Conservation (phyloP, 2,888 invertebrate genomes). For the Hesperia comma region DNA sequence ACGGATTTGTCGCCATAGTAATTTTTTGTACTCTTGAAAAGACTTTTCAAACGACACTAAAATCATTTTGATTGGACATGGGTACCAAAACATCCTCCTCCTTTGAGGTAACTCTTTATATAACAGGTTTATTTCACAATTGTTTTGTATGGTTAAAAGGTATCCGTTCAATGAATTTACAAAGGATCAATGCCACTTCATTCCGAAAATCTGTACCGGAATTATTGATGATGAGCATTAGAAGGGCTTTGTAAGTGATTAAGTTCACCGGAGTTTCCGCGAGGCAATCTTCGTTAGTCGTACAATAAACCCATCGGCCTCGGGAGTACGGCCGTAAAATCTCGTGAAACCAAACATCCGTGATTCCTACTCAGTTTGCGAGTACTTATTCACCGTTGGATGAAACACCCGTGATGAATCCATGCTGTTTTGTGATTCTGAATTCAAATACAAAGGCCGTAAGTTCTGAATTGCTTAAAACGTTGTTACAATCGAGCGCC, state of each 20-base stretch:
- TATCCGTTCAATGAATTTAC: background rate
- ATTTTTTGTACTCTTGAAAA: too few species aligned
- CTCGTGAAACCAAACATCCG: background rate
- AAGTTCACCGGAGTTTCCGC: background rate
- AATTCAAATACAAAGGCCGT: background rate
- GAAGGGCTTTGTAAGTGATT: constrained; percentile 12
- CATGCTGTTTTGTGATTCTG: background rate
- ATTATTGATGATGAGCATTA: constrained; percentile 7
- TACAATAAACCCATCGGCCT: background rate
- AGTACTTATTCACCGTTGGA: background rate
- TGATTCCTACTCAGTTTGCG: background rate
- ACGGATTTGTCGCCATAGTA: too few species aligned
- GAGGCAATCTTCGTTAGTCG: constrained; percentile 4
- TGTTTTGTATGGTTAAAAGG: too few species aligned
- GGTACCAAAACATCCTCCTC: too few species aligned
- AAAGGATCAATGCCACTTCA: background rate
- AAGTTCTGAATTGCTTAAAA: background rate
- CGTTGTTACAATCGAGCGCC: background rate
- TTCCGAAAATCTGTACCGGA: background rate
- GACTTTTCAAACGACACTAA: too few species aligned
- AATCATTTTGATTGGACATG: too few species aligned
- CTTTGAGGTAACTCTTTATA: too few species aligned
- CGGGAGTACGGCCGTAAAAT: background rate
- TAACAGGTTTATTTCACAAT: too few species aligned
- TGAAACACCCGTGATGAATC: background rate